Evolutionary conservation across 2,113 vertebrate species (phyloP).

Genomic region (Synodontis membranacea): DNA sequence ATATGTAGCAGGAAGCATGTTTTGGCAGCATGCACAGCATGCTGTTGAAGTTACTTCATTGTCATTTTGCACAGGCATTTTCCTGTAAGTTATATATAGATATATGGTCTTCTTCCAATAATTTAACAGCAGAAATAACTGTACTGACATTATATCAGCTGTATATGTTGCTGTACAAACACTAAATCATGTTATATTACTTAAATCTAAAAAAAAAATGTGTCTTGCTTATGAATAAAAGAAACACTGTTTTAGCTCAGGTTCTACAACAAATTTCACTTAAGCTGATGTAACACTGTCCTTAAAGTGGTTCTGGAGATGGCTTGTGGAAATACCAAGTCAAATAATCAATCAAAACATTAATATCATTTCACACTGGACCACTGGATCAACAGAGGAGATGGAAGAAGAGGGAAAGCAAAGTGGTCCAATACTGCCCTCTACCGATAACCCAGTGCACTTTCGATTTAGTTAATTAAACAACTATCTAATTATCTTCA

Average conservation of each 20-base stretch:
- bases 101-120: background rate
- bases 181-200: background rate
- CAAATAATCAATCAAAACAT: background rate
- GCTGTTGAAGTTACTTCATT: conserved; percentile 22
- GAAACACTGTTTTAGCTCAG: background rate
- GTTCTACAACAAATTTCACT: background rate
- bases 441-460: background rate
- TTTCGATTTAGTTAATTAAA: conserved; percentile 7
- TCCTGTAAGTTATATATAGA: conserved; percentile 13
- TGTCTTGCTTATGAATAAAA: background rate
- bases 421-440: conserved; percentile 2
- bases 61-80: conserved; percentile 21
- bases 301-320: background rate
- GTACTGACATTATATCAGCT: background rate
- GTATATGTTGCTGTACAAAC: background rate
- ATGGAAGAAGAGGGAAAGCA: background rate
- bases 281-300: background rate
- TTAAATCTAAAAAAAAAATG: background rate
- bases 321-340: background rate
- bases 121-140: background rate
- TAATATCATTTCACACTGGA: background rate
- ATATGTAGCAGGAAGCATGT: background rate
- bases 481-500: background rate
- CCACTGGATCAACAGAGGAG: background rate
- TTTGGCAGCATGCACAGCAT: conserved; percentile 1